Conservation (phyloP, 2,113 vertebrate species). For the Oxyura jamaicensis region DNA sequence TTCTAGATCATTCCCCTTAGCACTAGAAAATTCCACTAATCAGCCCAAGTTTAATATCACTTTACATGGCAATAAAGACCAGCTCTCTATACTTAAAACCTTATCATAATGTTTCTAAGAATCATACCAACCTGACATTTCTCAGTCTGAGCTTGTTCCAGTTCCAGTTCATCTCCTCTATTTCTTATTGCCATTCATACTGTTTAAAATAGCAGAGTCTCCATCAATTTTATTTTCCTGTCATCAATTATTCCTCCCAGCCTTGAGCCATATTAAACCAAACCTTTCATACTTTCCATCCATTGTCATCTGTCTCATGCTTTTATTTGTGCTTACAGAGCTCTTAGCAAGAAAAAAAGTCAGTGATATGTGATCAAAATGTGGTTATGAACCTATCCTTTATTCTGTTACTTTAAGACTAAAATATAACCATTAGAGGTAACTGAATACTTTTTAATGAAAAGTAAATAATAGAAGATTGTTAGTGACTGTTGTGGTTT, state of each 20-base stretch:
- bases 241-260: slow-evolving; percentile 39
- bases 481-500: neutral
- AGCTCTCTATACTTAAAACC: neutral
- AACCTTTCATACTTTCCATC: slow-evolving; percentile 52
- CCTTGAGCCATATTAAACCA: slow-evolving; percentile 40
- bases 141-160: slow-evolving; percentile 32
- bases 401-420: neutral
- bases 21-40: neutral
- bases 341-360: neutral
- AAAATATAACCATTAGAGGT: neutral
- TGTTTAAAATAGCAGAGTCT: slow-evolving; percentile 48
- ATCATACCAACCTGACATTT: neutral
- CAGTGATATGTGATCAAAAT: neutral
- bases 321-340: neutral
- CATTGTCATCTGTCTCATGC: slow-evolving; percentile 14
- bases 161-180: slow-evolving; percentile 23
- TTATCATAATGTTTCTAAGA: neutral
- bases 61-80: neutral
- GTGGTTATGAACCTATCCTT: neutral
- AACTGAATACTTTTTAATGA: neutral
- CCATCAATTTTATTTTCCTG: slow-evolving; percentile 52
- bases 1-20: neutral
- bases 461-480: neutral
- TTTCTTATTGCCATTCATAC: slow-evolving; percentile 49
- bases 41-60: neutral